phyloP scores from a whole-genome alignment of 1,140 invertebrate species.

The Drosophila carrolli region DNA sequence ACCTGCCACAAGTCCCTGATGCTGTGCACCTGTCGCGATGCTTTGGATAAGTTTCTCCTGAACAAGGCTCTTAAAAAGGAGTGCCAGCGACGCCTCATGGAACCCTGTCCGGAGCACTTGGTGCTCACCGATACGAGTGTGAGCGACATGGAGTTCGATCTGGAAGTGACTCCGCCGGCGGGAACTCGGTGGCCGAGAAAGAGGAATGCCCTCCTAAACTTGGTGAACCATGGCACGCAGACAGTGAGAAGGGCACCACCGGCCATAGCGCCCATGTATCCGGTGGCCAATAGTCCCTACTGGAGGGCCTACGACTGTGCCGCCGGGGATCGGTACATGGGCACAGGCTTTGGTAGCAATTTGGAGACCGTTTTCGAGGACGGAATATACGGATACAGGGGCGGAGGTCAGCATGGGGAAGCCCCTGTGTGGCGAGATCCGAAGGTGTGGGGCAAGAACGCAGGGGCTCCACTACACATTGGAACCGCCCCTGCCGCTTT shows the following conservation, averaged over 20 bases:
- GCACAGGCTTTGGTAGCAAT: constrained; percentile 44
- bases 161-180: constrained; percentile 65
- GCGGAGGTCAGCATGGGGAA: constrained; percentile 46
- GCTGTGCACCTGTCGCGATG: constrained; percentile 62
- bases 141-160: constrained; percentile 69
- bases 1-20: constrained; percentile 61
- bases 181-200: not conserved
- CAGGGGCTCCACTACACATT: not conserved
- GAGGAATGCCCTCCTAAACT: constrained; percentile 2
- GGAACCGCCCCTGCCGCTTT: not conserved
- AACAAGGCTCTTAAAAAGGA: constrained; percentile 47
- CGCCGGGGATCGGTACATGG: constrained; percentile 58
- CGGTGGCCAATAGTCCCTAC: constrained; percentile 17
- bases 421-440: not conserved
- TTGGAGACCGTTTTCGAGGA: constrained; percentile 57
- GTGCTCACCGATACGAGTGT: constrained; percentile 72
- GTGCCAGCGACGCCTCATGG: constrained; percentile 28
- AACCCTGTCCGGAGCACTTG: constrained; percentile 40
- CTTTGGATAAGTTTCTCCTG: constrained; percentile 49
- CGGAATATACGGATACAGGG: constrained; percentile 40
- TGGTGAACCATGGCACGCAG: constrained; percentile 54
- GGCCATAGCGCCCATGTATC: constrained; percentile 20
- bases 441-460: constrained; percentile 2
- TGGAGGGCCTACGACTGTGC: constrained; percentile 45
- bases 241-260: constrained; percentile 30